Conservation (phyloP, 2,888 invertebrate genomes). For the Caenorhabditis zanzibari region DNA sequence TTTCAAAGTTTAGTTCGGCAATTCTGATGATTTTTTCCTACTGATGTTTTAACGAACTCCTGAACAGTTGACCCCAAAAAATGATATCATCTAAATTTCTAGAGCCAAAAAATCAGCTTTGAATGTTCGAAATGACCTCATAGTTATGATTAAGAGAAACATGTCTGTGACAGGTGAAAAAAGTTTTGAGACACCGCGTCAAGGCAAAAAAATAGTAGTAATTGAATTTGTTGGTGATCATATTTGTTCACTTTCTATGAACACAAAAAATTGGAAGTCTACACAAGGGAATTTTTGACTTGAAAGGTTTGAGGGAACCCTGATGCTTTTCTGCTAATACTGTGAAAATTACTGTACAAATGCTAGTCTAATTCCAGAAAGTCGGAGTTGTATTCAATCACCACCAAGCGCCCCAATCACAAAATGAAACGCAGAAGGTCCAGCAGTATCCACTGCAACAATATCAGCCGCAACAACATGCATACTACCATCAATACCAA, state of each 20-base stretch:
- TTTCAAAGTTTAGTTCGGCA: too few relatives aligned
- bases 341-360: too few relatives aligned
- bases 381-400: not conserved
- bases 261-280: not conserved
- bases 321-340: too few relatives aligned
- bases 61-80: too few relatives aligned
- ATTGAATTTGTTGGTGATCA: not conserved
- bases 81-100: not conserved
- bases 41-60: too few relatives aligned
- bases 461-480: not conserved
- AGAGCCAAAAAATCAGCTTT: not conserved
- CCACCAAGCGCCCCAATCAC: not conserved
- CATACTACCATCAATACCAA: not conserved
- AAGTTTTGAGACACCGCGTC: conserved; percentile 11
- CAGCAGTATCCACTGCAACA: not conserved
- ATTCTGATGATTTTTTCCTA: too few relatives aligned
- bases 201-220: not conserved
- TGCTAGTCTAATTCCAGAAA: not conserved
- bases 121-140: not conserved
- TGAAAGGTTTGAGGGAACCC: too few relatives aligned
- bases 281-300: too few relatives aligned
- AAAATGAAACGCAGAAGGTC: not conserved
- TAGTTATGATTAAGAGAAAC: conserved; percentile 7
- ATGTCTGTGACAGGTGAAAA: conserved; percentile 4
- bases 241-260: not conserved